phyloP scores from a whole-genome alignment of 2,797 vertebrate genomes.

The Chloroceryle amazona region DNA sequence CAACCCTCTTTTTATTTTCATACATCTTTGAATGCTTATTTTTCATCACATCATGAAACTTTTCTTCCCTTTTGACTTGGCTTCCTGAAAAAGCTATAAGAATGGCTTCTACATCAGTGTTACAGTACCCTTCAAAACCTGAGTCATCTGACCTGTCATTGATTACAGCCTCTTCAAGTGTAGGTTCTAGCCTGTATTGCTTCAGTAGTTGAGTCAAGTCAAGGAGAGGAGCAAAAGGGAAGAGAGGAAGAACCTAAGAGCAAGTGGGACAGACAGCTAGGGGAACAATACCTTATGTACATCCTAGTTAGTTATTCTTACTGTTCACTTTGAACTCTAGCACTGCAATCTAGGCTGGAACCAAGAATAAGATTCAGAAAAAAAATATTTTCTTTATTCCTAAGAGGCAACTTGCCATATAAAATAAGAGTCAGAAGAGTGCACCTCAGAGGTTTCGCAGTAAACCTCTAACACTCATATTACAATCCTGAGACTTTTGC shows the following conservation, averaged over 20 bases:
- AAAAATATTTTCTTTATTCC: background rate
- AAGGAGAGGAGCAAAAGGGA: background rate
- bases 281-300: background rate
- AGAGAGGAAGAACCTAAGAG: background rate
- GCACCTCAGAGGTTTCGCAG: background rate
- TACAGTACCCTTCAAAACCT: background rate
- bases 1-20: background rate
- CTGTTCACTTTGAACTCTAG: background rate
- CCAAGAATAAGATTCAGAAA: background rate
- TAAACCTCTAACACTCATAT: background rate
- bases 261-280: background rate
- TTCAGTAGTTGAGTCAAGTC: background rate
- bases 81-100: background rate
- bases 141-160: background rate
- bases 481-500: background rate
- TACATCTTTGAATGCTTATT: background rate
- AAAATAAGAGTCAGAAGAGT: background rate
- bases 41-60: background rate
- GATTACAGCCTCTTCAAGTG: background rate
- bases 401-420: background rate
- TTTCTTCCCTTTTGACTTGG: background rate
- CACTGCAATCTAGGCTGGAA: background rate
- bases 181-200: background rate
- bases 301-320: background rate
- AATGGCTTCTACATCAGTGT: background rate